A percentile compares a stretch with the other conserved stretches of the same genome.
These are phyloP conservation scores for Miichthys miiuy DNA, from an alignment of 2,797 vertebrate species.

Conservation along the genomic window DNA sequence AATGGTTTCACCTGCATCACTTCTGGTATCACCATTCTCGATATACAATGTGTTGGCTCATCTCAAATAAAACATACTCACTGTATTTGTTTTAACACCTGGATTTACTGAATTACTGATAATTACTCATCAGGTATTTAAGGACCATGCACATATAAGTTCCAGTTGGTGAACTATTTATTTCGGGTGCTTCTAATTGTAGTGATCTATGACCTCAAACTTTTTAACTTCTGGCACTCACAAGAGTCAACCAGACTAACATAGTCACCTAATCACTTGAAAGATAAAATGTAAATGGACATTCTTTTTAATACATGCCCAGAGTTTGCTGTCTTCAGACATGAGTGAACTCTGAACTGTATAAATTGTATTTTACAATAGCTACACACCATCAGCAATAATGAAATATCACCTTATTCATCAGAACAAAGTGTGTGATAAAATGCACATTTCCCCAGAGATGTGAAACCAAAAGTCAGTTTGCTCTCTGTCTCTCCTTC, in stretches of 20 bases:
- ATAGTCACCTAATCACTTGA: background rate
- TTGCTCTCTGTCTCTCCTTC: conserved; percentile 57
- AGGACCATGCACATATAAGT: background rate
- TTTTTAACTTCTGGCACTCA: conserved; percentile 5
- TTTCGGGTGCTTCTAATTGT: conserved; percentile 10
- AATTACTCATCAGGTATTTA: background rate
- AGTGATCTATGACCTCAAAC: background rate
- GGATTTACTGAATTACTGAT: background rate
- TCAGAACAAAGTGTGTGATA: conserved; percentile 38
- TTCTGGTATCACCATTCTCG: conserved; percentile 5
- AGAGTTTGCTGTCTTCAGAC: background rate
- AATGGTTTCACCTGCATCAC: conserved; percentile 27
- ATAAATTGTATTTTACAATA: conserved; percentile 8
- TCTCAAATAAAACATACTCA: background rate
- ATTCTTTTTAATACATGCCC: background rate
- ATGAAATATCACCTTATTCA: conserved; percentile 25
- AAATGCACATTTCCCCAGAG: conserved; percentile 55
- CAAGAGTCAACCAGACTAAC: background rate
- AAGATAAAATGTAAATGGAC: background rate
- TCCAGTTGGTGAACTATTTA: background rate
- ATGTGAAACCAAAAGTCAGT: conserved; percentile 78
- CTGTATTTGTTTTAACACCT: background rate
- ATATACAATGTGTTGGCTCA: background rate
- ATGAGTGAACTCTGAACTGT: conserved; percentile 16
- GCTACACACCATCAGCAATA: background rate